Evolutionary conservation across 2,888 invertebrate species (phyloP).

Genomic region (Andrena flavipes): DNA sequence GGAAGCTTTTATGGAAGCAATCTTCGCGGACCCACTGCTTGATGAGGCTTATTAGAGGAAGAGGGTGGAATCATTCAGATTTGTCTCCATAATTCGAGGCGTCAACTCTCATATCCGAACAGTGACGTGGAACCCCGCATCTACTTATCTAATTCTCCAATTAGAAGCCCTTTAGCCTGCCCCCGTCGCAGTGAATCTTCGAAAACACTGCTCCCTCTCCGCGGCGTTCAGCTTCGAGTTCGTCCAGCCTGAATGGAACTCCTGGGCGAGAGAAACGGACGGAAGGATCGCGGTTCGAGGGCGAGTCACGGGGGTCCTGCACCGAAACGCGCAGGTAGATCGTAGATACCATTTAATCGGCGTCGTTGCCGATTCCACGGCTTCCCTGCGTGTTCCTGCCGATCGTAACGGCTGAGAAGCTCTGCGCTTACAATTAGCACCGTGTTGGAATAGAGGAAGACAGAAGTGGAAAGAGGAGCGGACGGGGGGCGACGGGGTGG

Average conservation of each 20-base stretch:
- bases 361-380: slow-evolving; percentile 49
- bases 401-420: slow-evolving; percentile 56
- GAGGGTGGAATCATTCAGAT: slow-evolving; percentile 5
- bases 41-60: slow-evolving; percentile 2
- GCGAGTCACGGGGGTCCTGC: not conserved
- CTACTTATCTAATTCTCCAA: slow-evolving; percentile 21
- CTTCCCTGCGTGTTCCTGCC: slow-evolving; percentile 35
- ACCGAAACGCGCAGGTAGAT: slow-evolving; percentile 22
- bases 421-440: slow-evolving; percentile 68
- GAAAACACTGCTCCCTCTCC: not conserved
- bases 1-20: not conserved
- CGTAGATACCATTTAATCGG: slow-evolving; percentile 29
- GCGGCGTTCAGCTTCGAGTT: not conserved
- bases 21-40: not conserved
- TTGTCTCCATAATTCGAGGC: slow-evolving; percentile 24
- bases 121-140: slow-evolving; percentile 21
- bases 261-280: too few species aligned
- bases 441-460: slow-evolving; percentile 55
- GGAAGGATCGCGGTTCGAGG: too few species aligned
- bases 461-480: slow-evolving; percentile 28
- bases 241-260: not conserved
- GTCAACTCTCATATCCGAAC: slow-evolving; percentile 20
- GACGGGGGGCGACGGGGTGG: not conserved
- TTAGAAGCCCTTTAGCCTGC: not conserved
- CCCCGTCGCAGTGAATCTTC: not conserved